These are phyloP conservation scores for Hoplodrina blanda DNA, from an alignment of 2,888 invertebrate species.

Conservation along the genomic window DNA sequence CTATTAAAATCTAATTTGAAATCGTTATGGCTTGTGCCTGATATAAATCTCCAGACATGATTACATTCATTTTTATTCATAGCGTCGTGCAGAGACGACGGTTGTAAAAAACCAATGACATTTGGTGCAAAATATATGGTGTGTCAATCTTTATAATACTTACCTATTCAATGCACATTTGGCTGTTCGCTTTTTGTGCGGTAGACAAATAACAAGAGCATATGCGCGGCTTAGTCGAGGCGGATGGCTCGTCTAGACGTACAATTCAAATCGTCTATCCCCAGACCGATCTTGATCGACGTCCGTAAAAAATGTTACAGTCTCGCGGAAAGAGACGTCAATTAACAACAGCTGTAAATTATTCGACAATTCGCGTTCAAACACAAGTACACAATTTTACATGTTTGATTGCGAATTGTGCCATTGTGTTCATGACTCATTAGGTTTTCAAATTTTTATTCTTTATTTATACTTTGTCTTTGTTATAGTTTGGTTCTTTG, in stretches of 20 bases:
- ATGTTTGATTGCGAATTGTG: constrained; percentile 13
- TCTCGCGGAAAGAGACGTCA: constrained; percentile 73
- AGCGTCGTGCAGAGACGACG: constrained; percentile 68
- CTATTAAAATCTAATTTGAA: constrained; percentile 68
- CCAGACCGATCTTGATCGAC: constrained; percentile 78
- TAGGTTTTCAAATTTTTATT: constrained; percentile 14
- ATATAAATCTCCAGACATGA: constrained; percentile 77
- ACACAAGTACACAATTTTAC: constrained; percentile 24
- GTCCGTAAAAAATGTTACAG: constrained; percentile 76
- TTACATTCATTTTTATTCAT: constrained; percentile 78
- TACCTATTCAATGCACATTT: constrained; percentile 78
- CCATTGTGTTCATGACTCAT: background rate
- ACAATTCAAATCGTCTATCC: constrained; percentile 81
- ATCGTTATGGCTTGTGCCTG: constrained; percentile 68
- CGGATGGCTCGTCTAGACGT: constrained; percentile 83
- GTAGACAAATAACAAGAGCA: constrained; percentile 71
- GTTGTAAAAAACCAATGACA: constrained; percentile 71
- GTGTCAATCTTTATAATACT: constrained; percentile 72
- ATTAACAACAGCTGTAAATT: constrained; percentile 74
- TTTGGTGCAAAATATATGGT: constrained; percentile 71
- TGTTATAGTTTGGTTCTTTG: background rate
- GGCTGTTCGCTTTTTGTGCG: constrained; percentile 66
- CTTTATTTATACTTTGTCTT: constrained; percentile 13
- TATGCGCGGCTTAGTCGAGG: constrained; percentile 72
- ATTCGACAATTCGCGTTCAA: constrained; percentile 52